These are phyloP conservation scores for Acipenser transmontanus DNA, from an alignment of 2,797 vertebrate species.

Conservation along the genomic window DNA sequence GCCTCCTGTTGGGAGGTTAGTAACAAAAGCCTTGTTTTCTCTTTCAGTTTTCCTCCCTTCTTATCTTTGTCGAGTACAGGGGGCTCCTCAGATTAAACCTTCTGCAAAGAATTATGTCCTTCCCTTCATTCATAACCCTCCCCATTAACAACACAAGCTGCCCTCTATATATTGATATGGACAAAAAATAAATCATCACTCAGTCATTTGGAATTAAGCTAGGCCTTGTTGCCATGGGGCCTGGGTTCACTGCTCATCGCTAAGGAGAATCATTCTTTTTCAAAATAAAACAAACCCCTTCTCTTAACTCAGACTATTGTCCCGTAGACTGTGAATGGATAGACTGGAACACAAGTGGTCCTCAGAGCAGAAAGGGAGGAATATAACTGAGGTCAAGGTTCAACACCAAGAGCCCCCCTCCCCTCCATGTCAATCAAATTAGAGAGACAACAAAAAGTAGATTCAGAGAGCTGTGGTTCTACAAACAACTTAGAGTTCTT, in stretches of 20 bases:
- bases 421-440: conserved; percentile 65
- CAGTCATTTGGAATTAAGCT: conserved; percentile 35
- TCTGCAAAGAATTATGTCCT: conserved; percentile 63
- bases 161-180: conserved; percentile 53
- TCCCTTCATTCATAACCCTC: conserved; percentile 54
- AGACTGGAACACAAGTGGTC: conserved; percentile 57
- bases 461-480: conserved; percentile 46
- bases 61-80: conserved; percentile 40
- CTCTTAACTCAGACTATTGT: conserved; percentile 68
- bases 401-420: conserved; percentile 49
- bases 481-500: conserved; percentile 20
- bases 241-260: conserved; percentile 42
- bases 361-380: conserved; percentile 55
- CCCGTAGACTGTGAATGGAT: conserved; percentile 15
- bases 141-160: conserved; percentile 54
- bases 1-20: conserved; percentile 38
- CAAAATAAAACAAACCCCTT: conserved; percentile 41
- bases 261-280: conserved; percentile 53
- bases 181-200: conserved; percentile 30
- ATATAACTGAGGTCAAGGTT: conserved; percentile 65
- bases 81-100: conserved; percentile 47
- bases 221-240: conserved; percentile 69
- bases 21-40: conserved; percentile 61
- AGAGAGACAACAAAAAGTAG: conserved; percentile 53
- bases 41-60: conserved; percentile 25